Percentiles rank a stretch among this genome's conserved stretches.
Conservation (phyloP, 2,888 invertebrate species). For the Chrysodeixis includens region DNA sequence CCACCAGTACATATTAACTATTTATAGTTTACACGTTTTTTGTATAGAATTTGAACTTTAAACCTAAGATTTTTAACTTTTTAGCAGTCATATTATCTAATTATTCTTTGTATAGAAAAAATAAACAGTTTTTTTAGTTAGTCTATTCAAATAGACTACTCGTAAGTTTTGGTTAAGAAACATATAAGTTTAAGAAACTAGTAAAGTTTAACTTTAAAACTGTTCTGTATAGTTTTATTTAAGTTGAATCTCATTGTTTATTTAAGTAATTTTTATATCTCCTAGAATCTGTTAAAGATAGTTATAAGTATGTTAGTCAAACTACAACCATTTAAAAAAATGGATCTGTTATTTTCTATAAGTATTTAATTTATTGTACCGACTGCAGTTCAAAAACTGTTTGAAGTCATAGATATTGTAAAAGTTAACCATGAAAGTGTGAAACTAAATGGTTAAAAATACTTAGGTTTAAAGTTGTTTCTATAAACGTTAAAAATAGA, state of each 20-base stretch:
- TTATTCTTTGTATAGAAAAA: too few species aligned
- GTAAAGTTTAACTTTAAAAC: too few species aligned
- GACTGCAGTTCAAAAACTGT: background rate
- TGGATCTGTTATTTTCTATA: too few species aligned
- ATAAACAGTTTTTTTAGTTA: too few species aligned
- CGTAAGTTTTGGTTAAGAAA: too few species aligned
- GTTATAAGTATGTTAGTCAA: too few species aligned
- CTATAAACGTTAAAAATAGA: constrained; percentile 5
- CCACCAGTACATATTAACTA: background rate
- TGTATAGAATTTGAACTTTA: background rate
- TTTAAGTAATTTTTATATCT: background rate
- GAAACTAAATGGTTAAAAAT: background rate
- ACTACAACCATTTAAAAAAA: too few species aligned
- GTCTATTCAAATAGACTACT: too few species aligned
- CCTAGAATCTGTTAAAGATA: too few species aligned
- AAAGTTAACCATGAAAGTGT: background rate
- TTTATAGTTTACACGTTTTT: background rate
- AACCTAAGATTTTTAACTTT: background rate
- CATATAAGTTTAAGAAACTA: background rate
- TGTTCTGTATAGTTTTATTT: background rate
- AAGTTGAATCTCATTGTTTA: background rate
- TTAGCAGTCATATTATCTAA: too few species aligned
- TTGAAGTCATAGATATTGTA: background rate
- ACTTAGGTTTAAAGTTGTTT: background rate
- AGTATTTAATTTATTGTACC: too few species aligned